Percentiles rank a stretch among this genome's conserved stretches.
Conservation (phyloP, 2,888 invertebrate genomes). For the Taenaris catops region DNA sequence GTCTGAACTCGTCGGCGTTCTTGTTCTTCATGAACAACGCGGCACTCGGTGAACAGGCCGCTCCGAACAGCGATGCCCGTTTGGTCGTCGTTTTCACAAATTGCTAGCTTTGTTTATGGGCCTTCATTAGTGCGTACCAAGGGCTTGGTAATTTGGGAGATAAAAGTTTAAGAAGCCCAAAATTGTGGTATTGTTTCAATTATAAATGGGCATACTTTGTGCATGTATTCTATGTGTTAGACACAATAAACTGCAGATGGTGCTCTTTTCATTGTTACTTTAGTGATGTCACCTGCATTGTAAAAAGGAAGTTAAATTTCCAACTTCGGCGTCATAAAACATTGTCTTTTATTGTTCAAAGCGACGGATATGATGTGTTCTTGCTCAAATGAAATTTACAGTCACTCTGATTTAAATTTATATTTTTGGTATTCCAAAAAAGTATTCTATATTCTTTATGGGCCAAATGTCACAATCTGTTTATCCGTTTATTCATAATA, state of each 20-base stretch:
- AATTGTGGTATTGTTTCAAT: slow-evolving; percentile 2
- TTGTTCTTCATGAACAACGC: slow-evolving; percentile 20
- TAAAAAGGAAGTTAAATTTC: neutral
- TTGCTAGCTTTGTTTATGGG: slow-evolving; percentile 19
- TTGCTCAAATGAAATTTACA: no score
- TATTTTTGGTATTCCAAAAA: no score
- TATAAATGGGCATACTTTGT: neutral
- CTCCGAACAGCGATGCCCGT: slow-evolving; percentile 9
- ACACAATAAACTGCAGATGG: neutral
- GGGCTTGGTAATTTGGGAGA: slow-evolving; percentile 5
- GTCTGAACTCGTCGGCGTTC: no score
- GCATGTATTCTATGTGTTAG: neutral
- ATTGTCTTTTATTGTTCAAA: neutral
- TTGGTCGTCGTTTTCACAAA: slow-evolving; percentile 19
- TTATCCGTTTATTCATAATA: no score
- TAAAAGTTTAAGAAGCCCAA: slow-evolving; percentile 4
- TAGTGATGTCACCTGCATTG: no score
- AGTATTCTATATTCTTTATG: no score
- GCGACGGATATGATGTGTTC: no score
- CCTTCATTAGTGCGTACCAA: slow-evolving; percentile 14
- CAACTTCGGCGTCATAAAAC: neutral
- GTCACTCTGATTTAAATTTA: no score
- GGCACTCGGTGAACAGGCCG: no score
- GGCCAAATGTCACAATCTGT: no score
- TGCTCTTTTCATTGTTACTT: neutral